Percentiles rank a stretch among this genome's conserved stretches.
These are phyloP conservation scores for Anhinga anhinga DNA, from an alignment of 2,113 vertebrate genomes.

Conservation along the genomic window DNA sequence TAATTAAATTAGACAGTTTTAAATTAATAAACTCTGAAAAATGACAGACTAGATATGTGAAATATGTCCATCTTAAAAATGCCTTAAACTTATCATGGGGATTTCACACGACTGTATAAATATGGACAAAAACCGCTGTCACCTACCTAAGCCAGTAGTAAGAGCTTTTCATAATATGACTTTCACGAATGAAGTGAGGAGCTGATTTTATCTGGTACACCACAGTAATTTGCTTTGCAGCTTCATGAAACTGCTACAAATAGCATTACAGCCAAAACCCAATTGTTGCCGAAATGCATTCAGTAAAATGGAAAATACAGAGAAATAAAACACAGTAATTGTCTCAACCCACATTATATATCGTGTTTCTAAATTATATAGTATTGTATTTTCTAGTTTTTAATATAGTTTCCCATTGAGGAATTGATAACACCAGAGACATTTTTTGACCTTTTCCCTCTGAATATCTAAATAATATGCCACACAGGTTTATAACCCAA, in stretches of 20 bases:
- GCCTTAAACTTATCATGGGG: background rate
- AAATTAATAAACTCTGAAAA: background rate
- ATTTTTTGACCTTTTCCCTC: constrained; percentile 69
- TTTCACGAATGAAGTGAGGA: constrained; percentile 60
- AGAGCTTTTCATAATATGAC: constrained; percentile 39
- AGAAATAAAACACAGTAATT: constrained; percentile 75
- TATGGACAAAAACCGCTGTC: background rate
- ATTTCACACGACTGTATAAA: background rate
- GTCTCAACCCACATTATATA: constrained; percentile 70
- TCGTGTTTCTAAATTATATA: constrained; percentile 71
- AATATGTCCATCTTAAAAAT: background rate
- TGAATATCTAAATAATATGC: constrained; percentile 73
- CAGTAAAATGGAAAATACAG: constrained; percentile 74
- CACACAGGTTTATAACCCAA: constrained; percentile 67
- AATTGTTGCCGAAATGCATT: constrained; percentile 73
- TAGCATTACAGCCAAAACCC: constrained; percentile 71
- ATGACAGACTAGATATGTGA: background rate
- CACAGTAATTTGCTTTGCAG: constrained; percentile 71
- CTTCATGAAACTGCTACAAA: constrained; percentile 74
- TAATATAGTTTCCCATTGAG: constrained; percentile 74
- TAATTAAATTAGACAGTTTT: background rate
- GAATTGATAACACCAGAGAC: constrained; percentile 70
- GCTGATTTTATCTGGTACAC: constrained; percentile 67
- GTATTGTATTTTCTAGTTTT: constrained; percentile 72
- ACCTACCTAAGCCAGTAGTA: constrained; percentile 23